Percentiles rank a stretch among this genome's conserved stretches.
These are phyloP conservation scores for Pseudorhombus dupliciocellatus DNA, from an alignment of 2,113 vertebrate genomes.

Conservation along the genomic window DNA sequence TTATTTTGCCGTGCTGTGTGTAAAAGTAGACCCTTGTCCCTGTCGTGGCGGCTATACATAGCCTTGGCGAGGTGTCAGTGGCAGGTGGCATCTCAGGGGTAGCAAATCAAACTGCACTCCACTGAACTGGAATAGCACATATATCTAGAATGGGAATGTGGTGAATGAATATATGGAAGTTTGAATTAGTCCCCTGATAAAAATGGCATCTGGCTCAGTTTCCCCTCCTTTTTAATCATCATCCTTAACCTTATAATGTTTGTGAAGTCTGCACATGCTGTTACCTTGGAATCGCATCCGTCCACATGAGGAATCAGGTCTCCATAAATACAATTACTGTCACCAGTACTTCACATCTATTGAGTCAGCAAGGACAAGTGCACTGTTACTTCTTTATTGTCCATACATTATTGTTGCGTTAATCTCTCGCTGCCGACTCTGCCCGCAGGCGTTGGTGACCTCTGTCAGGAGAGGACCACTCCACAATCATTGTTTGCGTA, in stretches of 20 bases:
- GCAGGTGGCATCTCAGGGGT: slow-evolving; percentile 64
- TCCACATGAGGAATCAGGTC: no score
- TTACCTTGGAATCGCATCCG: no score
- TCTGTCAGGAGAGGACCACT: not conserved
- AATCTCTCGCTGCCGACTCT: slow-evolving; percentile 29
- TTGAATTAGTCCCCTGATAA: no score
- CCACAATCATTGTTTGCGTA: slow-evolving; percentile 9
- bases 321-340: slow-evolving; percentile 6
- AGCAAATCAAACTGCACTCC: slow-evolving; percentile 23
- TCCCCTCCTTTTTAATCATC: no score
- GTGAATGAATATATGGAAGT: not conserved
- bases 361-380: slow-evolving; percentile 22
- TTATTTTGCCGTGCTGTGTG: not conserved
- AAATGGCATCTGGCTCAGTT: no score
- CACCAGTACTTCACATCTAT: slow-evolving; percentile 1
- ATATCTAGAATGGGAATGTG: not conserved
- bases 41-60: slow-evolving; percentile 51
- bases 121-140: slow-evolving; percentile 22
- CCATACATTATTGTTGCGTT: slow-evolving; percentile 33
- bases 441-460: slow-evolving; percentile 30
- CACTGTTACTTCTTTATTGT: slow-evolving; percentile 23
- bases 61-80: slow-evolving; percentile 41
- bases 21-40: slow-evolving; percentile 14
- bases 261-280: no score
- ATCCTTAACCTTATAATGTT: no score